phyloP scores from a whole-genome alignment of 2,113 vertebrate species.

The Steatornis caripensis region DNA sequence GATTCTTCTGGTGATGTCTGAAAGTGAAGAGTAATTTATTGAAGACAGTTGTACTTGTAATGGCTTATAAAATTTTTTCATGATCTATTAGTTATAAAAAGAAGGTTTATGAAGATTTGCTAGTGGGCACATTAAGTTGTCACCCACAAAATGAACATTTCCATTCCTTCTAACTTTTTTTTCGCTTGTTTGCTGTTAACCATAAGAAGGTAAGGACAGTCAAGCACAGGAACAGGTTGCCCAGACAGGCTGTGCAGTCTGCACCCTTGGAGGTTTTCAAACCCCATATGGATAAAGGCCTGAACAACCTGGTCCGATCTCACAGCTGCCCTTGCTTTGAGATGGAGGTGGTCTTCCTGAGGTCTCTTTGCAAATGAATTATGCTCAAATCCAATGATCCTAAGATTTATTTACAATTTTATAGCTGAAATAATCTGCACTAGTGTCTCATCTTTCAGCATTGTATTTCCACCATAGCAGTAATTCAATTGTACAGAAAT shows the following conservation, averaged over 20 bases:
- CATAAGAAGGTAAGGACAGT: not conserved
- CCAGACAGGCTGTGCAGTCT: accelerated
- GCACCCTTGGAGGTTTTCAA: not conserved
- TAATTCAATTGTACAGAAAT: not conserved
- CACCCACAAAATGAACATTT: not conserved
- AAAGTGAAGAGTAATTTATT: not conserved
- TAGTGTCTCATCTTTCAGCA: not conserved
- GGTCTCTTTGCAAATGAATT: not conserved
- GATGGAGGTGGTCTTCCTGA: not conserved
- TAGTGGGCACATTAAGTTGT: not conserved
- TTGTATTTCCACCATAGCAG: not conserved
- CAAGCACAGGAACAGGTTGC: not conserved
- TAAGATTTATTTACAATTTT: not conserved
- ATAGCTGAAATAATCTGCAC: not conserved
- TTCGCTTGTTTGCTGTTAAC: not conserved
- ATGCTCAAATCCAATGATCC: not conserved
- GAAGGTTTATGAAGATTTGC: not conserved
- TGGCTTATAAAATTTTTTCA: not conserved
- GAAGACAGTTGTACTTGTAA: not conserved
- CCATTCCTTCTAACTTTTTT: not conserved
- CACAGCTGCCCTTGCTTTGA: not conserved
- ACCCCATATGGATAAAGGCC: not conserved
- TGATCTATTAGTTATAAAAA: not conserved
- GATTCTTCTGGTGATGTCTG: not conserved
- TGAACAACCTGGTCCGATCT: not conserved